phyloP scores from a whole-genome alignment of 2,113 vertebrate species.

The Addax nasomaculatus region DNA sequence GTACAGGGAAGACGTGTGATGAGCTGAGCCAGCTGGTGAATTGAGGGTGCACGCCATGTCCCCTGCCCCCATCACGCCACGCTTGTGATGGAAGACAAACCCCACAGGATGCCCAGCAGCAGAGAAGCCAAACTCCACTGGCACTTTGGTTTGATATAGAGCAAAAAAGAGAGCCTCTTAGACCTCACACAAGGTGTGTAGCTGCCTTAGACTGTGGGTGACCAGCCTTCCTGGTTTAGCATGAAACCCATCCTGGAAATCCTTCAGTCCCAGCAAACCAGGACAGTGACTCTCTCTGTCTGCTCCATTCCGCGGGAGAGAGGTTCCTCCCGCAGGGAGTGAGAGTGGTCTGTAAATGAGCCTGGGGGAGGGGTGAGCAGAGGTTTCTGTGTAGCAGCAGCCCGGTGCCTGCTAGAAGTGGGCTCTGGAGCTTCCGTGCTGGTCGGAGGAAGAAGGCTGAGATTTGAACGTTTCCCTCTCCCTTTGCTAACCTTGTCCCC shows the following conservation, averaged over 20 bases:
- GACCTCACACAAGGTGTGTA: background rate
- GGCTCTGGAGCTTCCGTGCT: background rate
- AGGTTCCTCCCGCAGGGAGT: background rate
- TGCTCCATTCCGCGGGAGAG: background rate
- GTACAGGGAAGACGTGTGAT: background rate
- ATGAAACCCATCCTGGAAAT: background rate
- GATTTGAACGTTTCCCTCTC: background rate
- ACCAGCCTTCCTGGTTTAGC: background rate
- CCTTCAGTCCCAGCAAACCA: background rate
- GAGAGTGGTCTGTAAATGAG: background rate
- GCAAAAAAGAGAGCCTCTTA: background rate
- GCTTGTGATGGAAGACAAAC: background rate
- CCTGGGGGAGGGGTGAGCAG: background rate
- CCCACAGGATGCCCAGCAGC: no score
- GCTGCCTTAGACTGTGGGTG: background rate
- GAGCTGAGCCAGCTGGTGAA: background rate
- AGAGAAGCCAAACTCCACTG: background rate
- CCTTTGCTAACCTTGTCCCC: constrained; percentile 16
- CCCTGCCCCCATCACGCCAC: fast-evolving
- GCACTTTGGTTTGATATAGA: background rate
- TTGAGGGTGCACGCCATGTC: fast-evolving
- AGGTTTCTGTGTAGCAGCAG: background rate
- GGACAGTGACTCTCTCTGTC: background rate
- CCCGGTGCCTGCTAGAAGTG: background rate
- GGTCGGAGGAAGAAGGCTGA: background rate